Percentiles rank a stretch among this genome's conserved stretches.
Evolutionary conservation across 30 jellyfish, hydroid and myxozoan species (phyloP).

Genomic region (Aurelia sp.): DNA sequence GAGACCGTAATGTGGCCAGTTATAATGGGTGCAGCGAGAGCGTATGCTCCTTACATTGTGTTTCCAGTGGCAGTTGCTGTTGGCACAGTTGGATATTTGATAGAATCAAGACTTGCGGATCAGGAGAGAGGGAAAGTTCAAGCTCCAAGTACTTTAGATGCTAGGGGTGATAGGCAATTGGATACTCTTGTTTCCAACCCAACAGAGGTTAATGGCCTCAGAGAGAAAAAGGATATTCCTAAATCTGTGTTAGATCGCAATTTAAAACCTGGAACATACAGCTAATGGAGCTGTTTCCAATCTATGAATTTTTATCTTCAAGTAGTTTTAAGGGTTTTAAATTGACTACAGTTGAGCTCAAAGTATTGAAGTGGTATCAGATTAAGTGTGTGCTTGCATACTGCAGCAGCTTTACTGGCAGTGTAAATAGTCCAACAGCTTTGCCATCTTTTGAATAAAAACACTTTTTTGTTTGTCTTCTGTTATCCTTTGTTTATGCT

Average conservation of each 20-base stretch:
- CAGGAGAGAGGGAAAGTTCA: conserved; percentile 77
- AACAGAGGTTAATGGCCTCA: conserved; percentile 51
- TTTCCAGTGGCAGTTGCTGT: conserved; percentile 93
- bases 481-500: too few species aligned
- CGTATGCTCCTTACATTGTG: conserved; percentile 92
- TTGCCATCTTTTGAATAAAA: too few species aligned
- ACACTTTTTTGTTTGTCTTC: too few species aligned
- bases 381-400: too few species aligned
- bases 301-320: too few species aligned
- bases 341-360: too few species aligned
- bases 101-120: conserved; percentile 75
- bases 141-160: conserved; percentile 93
- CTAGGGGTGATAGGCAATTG: conserved; percentile 75
- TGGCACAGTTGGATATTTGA: conserved; percentile 88
- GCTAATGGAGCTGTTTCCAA: too few species aligned
- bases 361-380: too few species aligned
- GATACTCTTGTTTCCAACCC: conserved; percentile 54
- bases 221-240: conserved; percentile 78
- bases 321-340: too few species aligned
- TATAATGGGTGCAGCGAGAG: conserved; percentile 73
- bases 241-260: conserved; percentile 81
- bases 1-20: conserved; percentile 89
- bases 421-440: too few species aligned
- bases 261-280: not conserved
- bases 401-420: too few species aligned